Evolutionary conservation across 2,797 vertebrate genomes (phyloP).

Genomic region (Sebastes wilsoni): DNA sequence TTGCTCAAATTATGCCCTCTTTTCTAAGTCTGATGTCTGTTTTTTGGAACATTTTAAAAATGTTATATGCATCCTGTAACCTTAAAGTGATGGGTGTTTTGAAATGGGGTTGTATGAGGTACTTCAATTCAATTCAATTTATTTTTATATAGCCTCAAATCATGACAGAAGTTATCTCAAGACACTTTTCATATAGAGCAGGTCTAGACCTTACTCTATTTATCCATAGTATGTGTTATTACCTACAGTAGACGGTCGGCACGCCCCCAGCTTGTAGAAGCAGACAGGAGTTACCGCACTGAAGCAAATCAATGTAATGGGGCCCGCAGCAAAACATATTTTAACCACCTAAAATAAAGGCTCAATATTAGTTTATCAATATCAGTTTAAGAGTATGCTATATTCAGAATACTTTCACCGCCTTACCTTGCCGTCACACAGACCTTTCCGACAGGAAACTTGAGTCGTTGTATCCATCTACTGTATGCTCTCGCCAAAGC

Average conservation of each 20-base stretch:
- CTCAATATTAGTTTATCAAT: too few relatives aligned
- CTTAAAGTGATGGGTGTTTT: background rate
- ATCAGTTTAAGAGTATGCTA: too few relatives aligned
- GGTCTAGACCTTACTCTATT: too few relatives aligned
- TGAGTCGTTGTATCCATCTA: too few relatives aligned
- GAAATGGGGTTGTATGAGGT: background rate
- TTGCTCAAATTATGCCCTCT: background rate
- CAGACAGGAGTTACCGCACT: background rate
- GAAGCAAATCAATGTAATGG: background rate
- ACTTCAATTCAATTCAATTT: background rate
- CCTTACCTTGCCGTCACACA: too few relatives aligned
- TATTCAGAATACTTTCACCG: too few relatives aligned
- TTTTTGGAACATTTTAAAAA: background rate
- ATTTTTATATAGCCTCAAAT: too few relatives aligned
- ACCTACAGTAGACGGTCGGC: too few relatives aligned
- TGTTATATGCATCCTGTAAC: background rate
- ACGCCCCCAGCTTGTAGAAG: fast-evolving
- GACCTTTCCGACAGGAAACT: too few relatives aligned
- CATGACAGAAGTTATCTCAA: too few relatives aligned
- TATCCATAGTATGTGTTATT: background rate
- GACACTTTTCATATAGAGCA: too few relatives aligned
- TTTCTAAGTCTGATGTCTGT: background rate
- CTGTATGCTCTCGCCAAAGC: too few relatives aligned
- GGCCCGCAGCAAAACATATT: background rate
- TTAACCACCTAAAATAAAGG: background rate